These are phyloP conservation scores for Luperina nickerlii DNA, from an alignment of 2,888 invertebrate genomes.

Conservation along the genomic window DNA sequence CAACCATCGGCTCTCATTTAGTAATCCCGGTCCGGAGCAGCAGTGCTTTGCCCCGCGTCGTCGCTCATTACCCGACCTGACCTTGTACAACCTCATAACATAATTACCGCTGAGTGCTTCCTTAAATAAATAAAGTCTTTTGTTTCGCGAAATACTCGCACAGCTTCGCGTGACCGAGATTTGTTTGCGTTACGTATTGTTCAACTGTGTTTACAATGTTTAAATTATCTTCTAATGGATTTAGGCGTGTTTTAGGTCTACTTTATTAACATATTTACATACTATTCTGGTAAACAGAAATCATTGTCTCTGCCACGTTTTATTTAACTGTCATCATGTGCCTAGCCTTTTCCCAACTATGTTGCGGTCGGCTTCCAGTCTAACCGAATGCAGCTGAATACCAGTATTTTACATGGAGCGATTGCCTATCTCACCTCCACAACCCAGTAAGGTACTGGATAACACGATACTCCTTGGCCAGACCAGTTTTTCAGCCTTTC, in stretches of 20 bases:
- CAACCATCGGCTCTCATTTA: conserved; percentile 51
- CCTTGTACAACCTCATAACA: conserved; percentile 75
- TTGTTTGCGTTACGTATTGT: conserved; percentile 64
- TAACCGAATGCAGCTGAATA: neutral
- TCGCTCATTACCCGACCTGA: conserved; percentile 68
- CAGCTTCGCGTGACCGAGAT: conserved; percentile 70
- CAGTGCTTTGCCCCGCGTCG: conserved; percentile 49
- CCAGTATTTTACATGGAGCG: neutral
- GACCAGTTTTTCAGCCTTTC: neutral
- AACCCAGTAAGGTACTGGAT: neutral
- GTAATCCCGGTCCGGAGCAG: conserved; percentile 28
- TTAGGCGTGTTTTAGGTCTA: conserved; percentile 51
- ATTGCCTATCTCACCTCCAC: neutral
- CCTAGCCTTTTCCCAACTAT: neutral
- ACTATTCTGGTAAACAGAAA: conserved; percentile 58
- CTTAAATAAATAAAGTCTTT: conserved; percentile 81
- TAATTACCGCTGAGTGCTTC: conserved; percentile 82
- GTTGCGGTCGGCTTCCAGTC: neutral
- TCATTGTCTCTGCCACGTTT: conserved; percentile 59
- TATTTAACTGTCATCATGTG: neutral
- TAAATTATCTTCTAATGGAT: conserved; percentile 55
- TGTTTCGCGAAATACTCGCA: conserved; percentile 74
- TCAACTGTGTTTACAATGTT: conserved; percentile 57
- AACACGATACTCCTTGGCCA: neutral
- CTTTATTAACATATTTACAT: conserved; percentile 61